Evolutionary conservation across 2,113 vertebrate species (phyloP).

Genomic region (Mungos mungo): DNA sequence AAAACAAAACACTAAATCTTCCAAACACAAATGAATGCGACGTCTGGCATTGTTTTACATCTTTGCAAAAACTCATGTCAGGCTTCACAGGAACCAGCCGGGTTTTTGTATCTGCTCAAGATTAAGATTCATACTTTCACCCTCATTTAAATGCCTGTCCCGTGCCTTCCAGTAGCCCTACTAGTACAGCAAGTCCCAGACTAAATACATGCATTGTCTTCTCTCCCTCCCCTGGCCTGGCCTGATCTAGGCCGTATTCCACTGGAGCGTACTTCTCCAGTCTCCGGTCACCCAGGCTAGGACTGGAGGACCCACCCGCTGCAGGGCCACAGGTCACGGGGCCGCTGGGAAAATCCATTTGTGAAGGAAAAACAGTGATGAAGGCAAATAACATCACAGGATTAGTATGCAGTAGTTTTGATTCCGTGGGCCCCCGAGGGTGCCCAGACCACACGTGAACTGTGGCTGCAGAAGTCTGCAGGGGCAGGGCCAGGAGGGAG

Average conservation of each 20-base stretch:
- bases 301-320: neutral
- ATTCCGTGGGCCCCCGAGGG: neutral
- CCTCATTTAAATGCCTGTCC: neutral
- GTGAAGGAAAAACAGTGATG: neutral
- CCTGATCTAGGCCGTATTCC: neutral
- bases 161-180: neutral
- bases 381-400: neutral
- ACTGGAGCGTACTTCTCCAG: neutral
- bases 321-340: neutral
- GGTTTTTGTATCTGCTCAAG: neutral
- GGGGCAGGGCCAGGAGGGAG: neutral
- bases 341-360: neutral
- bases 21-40: neutral
- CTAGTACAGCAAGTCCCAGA: neutral
- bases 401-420: neutral
- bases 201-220: neutral
- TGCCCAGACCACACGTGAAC: neutral
- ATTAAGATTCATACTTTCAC: neutral
- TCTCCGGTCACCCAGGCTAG: neutral
- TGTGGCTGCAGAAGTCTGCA: neutral
- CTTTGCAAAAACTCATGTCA: neutral
- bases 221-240: no score
- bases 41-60: neutral
- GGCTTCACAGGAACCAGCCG: neutral
- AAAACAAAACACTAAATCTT: neutral